Conservation (phyloP, 2,797 vertebrate genomes). For the Sternarchorhynchus goeldii region DNA sequence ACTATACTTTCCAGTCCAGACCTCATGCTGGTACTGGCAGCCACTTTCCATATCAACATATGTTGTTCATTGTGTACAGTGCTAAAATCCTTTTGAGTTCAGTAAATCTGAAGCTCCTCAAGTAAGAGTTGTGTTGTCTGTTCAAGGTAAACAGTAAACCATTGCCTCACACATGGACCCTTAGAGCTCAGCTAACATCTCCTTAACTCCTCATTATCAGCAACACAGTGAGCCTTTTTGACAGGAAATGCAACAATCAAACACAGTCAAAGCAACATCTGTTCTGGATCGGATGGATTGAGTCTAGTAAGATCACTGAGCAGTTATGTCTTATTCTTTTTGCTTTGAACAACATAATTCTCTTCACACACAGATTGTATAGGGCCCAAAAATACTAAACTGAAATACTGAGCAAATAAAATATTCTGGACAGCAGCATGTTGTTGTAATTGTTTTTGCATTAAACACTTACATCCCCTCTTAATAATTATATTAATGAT, state of each 20-base stretch:
- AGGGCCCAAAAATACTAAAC: conserved; percentile 60
- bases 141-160: conserved; percentile 46
- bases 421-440: conserved; percentile 33
- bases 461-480: conserved; percentile 59
- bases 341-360: conserved; percentile 69
- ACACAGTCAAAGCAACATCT: conserved; percentile 75
- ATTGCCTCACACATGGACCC: conserved; percentile 41
- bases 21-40: conserved; percentile 76
- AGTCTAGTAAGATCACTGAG: conserved; percentile 74
- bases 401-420: conserved; percentile 62
- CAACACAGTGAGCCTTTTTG: conserved; percentile 60
- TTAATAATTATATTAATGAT: conserved; percentile 66
- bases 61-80: conserved; percentile 74
- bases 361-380: conserved; percentile 59
- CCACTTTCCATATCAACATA: conserved; percentile 77
- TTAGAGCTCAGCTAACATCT: conserved; percentile 36
- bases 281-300: conserved; percentile 62
- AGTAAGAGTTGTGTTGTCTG: conserved; percentile 41
- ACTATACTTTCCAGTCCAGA: conserved; percentile 62
- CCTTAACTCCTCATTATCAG: conserved; percentile 61
- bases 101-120: conserved; percentile 70
- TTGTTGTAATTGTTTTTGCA: conserved; percentile 20
- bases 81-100: conserved; percentile 76
- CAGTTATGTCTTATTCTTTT: conserved; percentile 64
- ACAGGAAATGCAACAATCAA: conserved; percentile 73